phyloP scores from a whole-genome alignment of 2,888 invertebrate species.

The Cotesia congregata region DNA sequence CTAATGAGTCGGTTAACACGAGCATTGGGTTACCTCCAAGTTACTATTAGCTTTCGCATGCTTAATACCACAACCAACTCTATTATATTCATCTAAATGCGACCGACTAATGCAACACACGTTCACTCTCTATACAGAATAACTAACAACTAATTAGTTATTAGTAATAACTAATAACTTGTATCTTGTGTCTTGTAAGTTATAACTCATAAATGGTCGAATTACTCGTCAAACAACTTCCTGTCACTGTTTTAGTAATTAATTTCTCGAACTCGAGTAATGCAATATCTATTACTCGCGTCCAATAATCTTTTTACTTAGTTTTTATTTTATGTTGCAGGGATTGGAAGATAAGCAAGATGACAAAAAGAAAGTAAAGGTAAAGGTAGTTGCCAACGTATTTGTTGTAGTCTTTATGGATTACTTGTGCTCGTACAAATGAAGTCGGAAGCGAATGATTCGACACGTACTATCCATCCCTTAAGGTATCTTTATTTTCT shows the following conservation, averaged over 20 bases:
- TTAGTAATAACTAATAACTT: too few relatives aligned
- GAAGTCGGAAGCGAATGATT: constrained; percentile 17
- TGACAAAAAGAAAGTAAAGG: too few relatives aligned
- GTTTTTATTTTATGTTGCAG: too few relatives aligned
- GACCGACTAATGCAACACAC: constrained; percentile 1
- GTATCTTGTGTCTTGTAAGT: too few relatives aligned
- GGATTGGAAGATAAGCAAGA: too few relatives aligned
- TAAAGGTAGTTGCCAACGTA: neutral
- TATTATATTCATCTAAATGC: constrained; percentile 19
- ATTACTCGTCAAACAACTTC: too few relatives aligned
- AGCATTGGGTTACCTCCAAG: constrained; percentile 48
- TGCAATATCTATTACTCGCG: too few relatives aligned
- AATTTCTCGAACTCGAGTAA: too few relatives aligned
- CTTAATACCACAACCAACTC: constrained; percentile 32
- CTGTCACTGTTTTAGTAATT: too few relatives aligned
- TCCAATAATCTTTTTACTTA: too few relatives aligned
- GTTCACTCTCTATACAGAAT: neutral
- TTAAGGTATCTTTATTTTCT: neutral
- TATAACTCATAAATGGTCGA: too few relatives aligned
- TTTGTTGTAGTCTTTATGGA: neutral
- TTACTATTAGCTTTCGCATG: constrained; percentile 43
- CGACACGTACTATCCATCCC: constrained; percentile 16
- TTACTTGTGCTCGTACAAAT: constrained; percentile 11
- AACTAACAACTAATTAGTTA: neutral
- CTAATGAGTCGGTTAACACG: constrained; percentile 51